Evolutionary conservation across 2,113 vertebrate genomes (phyloP).

Genomic region (Gila orcuttii): DNA sequence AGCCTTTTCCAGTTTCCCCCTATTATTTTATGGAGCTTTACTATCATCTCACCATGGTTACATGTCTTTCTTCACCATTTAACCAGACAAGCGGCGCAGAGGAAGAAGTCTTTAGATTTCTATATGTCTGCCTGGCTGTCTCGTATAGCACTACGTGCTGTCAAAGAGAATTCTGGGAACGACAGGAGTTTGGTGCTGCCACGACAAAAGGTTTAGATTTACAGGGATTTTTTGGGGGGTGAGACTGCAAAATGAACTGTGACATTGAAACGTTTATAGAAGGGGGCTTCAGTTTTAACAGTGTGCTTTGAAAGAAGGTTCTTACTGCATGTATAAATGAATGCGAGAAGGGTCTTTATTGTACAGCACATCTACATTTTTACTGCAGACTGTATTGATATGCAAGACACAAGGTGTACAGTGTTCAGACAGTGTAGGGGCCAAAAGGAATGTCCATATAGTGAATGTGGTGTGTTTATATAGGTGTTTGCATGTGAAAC

Average conservation of each 20-base stretch:
- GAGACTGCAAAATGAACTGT: constrained; percentile 67
- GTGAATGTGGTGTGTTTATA: constrained; percentile 32
- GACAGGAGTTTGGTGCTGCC: constrained; percentile 28
- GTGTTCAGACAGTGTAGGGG: constrained; percentile 47
- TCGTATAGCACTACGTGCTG: constrained; percentile 59
- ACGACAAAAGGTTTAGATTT: constrained; percentile 71
- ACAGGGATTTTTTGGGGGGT: constrained; percentile 56
- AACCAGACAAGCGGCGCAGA: constrained; percentile 59
- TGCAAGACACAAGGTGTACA: constrained; percentile 62
- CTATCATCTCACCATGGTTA: constrained; percentile 63
- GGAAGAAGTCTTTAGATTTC: constrained; percentile 57
- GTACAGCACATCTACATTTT: constrained; percentile 66
- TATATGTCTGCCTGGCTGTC: constrained; percentile 63
- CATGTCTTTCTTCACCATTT: constrained; percentile 60
- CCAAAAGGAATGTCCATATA: constrained; percentile 69
- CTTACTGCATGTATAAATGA: constrained; percentile 67
- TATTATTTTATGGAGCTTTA: constrained; percentile 63
- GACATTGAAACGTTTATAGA: constrained; percentile 68
- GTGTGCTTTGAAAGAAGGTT: constrained; percentile 66
- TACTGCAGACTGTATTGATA: constrained; percentile 67
- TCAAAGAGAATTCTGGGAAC: constrained; percentile 56
- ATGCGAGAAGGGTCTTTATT: constrained; percentile 64
- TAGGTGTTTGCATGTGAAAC: constrained; percentile 7
- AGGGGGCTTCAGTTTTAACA: constrained; percentile 67
- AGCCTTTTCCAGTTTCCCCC: constrained; percentile 69